A percentile compares a stretch with the other conserved stretches of the same genome.
Evolutionary conservation across 2,113 vertebrate species (phyloP).

Genomic region (Rallus limicola): DNA sequence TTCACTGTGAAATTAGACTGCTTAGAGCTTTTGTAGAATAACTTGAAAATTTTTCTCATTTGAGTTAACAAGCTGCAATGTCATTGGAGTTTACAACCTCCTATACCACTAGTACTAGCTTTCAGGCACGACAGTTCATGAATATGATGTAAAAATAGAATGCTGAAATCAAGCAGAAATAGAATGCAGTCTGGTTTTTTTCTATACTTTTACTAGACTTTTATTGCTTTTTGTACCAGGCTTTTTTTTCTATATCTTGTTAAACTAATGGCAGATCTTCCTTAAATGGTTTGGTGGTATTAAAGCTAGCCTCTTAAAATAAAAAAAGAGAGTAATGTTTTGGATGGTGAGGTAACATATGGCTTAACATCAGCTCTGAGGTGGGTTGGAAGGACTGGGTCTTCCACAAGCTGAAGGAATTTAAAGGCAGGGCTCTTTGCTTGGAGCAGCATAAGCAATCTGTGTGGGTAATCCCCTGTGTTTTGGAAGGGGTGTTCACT

Average conservation of each 20-base stretch:
- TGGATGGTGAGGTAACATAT: not conserved
- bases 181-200: not conserved
- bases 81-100: not conserved
- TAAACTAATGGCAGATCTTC: not conserved
- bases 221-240: not conserved
- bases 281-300: not conserved
- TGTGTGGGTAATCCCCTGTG: not conserved
- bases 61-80: not conserved
- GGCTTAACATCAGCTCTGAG: not conserved
- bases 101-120: not conserved
- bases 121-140: not conserved
- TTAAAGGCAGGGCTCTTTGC: not conserved
- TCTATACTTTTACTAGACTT: not conserved
- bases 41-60: not conserved
- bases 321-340: not conserved
- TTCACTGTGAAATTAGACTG: not conserved
- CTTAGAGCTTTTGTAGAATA: not conserved
- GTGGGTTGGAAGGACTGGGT: not conserved
- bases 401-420: not conserved
- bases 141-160: not conserved
- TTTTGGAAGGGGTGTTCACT: not conserved
- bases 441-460: not conserved
- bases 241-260: not conserved
- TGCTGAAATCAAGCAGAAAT: not conserved
- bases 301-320: not conserved